Evolutionary conservation across 1,140 invertebrate genomes (phyloP), one percentile per base, ranked within the genome.

Genomic region (Gyrodactylus bullatarudis): DNA sequence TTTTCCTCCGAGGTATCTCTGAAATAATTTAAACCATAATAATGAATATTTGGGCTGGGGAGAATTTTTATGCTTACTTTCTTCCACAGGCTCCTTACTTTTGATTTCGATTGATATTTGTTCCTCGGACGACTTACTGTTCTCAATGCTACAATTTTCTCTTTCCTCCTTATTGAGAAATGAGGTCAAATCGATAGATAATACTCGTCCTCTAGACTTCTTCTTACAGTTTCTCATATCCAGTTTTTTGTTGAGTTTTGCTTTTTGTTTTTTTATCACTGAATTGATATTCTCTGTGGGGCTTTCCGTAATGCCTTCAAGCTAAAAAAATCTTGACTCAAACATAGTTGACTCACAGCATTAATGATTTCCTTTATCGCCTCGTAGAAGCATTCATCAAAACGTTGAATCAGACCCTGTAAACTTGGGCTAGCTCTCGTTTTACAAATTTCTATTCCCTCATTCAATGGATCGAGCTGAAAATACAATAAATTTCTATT

Each of bases 401-500:
- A 54, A 54, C n/a, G 23, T n/a, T 73, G 8, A 73, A 73, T 74
- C n/a, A 22, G n/a, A 16, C 68, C 25, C 23, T 72, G 23, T 27
- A 75, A 20, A 20, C 72, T 26, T n/a, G 21, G 21, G 24, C n/a
- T 23, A 16, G 21, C 54, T 27, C 26, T 24, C 20, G 27, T 22
- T 24, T 75, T 68, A 23, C 26, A 54, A n/a, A 68, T n/a, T 24
- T 69, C 19, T 24, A 74, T 73, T 20, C 22, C 26, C 16, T 23
- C 21, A 19, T 69, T 27, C 26, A 74, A 68, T 26, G 25, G 84
- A 85, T n/a, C 25, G 20, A 22, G 27, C 21, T 23, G 68, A 70
- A 73, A 73, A 69, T 21, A 20, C 73, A 86, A 85, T 79, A 84
- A 78, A 24, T 21, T 26, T 26, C 25, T 24, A 68, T 26, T 25